A percentile compares a stretch with the other conserved stretches of the same genome.
Evolutionary conservation across 1,140 invertebrate species (phyloP).

Genomic region (Schlechtendalia chinensis): DNA sequence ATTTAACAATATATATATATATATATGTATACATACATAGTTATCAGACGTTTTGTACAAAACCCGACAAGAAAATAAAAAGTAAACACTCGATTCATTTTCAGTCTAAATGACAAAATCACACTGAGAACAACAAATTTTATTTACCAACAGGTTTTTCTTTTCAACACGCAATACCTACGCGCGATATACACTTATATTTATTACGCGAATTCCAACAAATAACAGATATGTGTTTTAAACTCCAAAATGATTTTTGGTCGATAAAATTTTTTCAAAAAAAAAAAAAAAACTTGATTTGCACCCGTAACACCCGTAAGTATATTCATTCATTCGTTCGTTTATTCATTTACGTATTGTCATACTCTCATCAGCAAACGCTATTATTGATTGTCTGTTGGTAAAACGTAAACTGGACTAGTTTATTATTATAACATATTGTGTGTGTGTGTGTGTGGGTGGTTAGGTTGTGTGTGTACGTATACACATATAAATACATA

Average conservation of each 20-base stretch:
- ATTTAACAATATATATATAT: too few species aligned
- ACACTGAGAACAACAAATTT: conserved; percentile 19
- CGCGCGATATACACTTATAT: not conserved
- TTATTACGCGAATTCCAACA: not conserved
- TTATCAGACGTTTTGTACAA: conserved; percentile 35
- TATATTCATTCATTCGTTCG: too few species aligned
- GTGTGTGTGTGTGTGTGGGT: too few species aligned
- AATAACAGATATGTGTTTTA: conserved; percentile 40
- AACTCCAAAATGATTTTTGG: conserved; percentile 6
- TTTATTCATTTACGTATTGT: conserved; percentile 4
- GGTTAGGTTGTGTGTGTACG: too few species aligned
- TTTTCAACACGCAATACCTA: not conserved
- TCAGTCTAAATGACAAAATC: conserved; percentile 45
- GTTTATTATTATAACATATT: conserved; percentile 29
- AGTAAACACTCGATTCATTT: not conserved
- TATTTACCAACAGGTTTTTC: conserved; percentile 14
- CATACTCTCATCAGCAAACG: conserved; percentile 37
- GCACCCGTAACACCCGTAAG: not conserved
- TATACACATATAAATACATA: not conserved
- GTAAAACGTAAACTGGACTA: conserved; percentile 33
- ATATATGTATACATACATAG: not conserved
- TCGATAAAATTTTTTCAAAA: conserved; percentile 9
- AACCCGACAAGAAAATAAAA: conserved; percentile 33
- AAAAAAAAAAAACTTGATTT: not conserved
- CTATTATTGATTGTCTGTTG: conserved; percentile 40